A percentile compares a stretch with the other conserved stretches of the same genome.
Conservation (phyloP, 2,113 vertebrate genomes). For the Lutjanus erythropterus region DNA sequence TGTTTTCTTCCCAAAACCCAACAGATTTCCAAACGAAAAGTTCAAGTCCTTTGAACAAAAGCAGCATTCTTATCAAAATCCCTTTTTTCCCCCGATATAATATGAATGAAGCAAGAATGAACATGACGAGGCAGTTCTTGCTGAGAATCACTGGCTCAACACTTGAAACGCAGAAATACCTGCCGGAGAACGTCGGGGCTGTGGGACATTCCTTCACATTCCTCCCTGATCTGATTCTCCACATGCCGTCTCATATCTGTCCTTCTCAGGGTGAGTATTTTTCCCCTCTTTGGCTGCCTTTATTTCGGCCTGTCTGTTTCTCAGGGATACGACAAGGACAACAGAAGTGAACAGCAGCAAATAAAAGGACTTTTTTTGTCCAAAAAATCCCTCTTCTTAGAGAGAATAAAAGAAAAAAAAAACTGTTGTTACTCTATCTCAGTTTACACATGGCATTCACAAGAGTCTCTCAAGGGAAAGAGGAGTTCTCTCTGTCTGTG, state of each 20-base stretch:
- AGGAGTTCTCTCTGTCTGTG: background rate
- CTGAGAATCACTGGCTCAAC: constrained; percentile 8
- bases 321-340: constrained; percentile 28
- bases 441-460: constrained; percentile 41
- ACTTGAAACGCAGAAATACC: constrained; percentile 11
- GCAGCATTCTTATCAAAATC: constrained; percentile 26
- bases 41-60: constrained; percentile 35
- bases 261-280: constrained; percentile 1
- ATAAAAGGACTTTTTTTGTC: constrained; percentile 12
- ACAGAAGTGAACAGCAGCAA: constrained; percentile 14
- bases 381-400: background rate
- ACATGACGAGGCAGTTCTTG: constrained; percentile 40
- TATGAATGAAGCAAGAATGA: constrained; percentile 41
- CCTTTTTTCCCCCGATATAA: constrained; percentile 22
- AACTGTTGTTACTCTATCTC: constrained; percentile 24
- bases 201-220: constrained; percentile 37
- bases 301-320: constrained; percentile 5
- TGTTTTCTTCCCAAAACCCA: background rate
- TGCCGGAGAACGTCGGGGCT: background rate
- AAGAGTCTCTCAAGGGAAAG: constrained; percentile 25
- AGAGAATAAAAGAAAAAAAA: constrained; percentile 2
- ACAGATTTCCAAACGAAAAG: constrained; percentile 3
- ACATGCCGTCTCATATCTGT: background rate
- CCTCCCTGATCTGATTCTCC: constrained; percentile 17
- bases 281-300: constrained; percentile 22